These are phyloP conservation scores for Bufo gargarizans DNA, from an alignment of 2,113 vertebrate species.

Conservation along the genomic window DNA sequence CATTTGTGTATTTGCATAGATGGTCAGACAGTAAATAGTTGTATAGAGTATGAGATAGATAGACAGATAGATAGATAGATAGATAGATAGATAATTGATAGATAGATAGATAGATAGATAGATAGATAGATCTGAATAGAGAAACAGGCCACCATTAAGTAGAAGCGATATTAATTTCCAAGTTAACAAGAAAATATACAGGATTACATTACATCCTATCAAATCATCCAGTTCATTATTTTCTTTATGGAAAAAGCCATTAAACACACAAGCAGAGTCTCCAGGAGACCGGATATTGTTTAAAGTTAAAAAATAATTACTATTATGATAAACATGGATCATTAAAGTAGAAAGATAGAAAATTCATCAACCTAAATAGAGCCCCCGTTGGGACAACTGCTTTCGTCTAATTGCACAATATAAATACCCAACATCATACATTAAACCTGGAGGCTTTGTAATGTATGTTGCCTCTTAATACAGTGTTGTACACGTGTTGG, in stretches of 20 bases:
- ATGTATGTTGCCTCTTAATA: conserved; percentile 22
- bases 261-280: conserved; percentile 54
- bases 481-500: conserved; percentile 8
- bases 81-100: background rate
- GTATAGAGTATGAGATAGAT: background rate
- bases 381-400: conserved; percentile 80
- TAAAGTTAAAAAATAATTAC: conserved; percentile 79
- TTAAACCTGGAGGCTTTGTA: conserved; percentile 66
- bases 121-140: background rate
- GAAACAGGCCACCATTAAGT: background rate
- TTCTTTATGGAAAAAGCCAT: conserved; percentile 46
- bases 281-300: conserved; percentile 73
- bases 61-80: conserved; percentile 42
- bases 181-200: conserved; percentile 25
- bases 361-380: conserved; percentile 82
- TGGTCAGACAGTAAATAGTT: background rate
- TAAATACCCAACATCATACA: conserved; percentile 70
- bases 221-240: conserved; percentile 46
- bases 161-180: background rate
- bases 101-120: conserved; percentile 12
- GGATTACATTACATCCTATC: conserved; percentile 15
- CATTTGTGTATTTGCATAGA: no score
- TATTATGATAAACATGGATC: conserved; percentile 80
- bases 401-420: conserved; percentile 75
- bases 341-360: conserved; percentile 78